Evolutionary conservation across 1,140 invertebrate species (phyloP), one percentile per base, ranked within the genome.

Genomic region (Nebria ingens): DNA sequence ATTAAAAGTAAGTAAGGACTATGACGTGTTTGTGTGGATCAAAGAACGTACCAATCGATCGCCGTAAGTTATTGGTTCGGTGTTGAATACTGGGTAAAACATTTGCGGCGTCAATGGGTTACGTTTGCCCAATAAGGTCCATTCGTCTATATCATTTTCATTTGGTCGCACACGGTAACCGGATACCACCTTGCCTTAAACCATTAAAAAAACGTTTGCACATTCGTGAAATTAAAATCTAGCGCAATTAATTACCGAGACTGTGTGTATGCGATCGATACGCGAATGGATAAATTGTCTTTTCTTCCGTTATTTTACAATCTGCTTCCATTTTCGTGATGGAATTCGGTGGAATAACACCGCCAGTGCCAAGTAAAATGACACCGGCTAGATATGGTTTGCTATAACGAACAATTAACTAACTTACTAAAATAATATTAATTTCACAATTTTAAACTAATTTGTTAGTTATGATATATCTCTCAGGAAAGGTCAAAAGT

Each of bases 201-300:
- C 15, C 20, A 52, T 15, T 53, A 56, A 51, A 57, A 52, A 63
- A 21, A 3, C 20, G 17, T 53, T 21, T 21, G 4, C 22, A 22
- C 34, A 34, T 25, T 13, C 49, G n/a, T n/a, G n/a, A 53, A 53
- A 15, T 45, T 45, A 45, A 45, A 45, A 45, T 45, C 6, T 17
- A 45, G n/a, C 25, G 25, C 25, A 34, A 34, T 34, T 34, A 63
- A 62, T 73, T 76, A 78, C 91, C 92, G 29, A 97, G 73, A 22
- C 78, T 76, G 69, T 98, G 96, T 0, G 96, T 97, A 70, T 99
- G 96, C 0, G 88, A 89, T 56, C 96, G 77, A 71, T 92, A 98
- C 0, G 93, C 95, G 72, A 98, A 95, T 12, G 96, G 94, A 78
- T 95, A 81, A 53, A 98, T 84, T 20, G 81, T 79, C 67, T 93